Evolutionary conservation across 2,797 vertebrate species (phyloP), one percentile per base, ranked within the genome.

Genomic region (Galaxias olidus): DNA sequence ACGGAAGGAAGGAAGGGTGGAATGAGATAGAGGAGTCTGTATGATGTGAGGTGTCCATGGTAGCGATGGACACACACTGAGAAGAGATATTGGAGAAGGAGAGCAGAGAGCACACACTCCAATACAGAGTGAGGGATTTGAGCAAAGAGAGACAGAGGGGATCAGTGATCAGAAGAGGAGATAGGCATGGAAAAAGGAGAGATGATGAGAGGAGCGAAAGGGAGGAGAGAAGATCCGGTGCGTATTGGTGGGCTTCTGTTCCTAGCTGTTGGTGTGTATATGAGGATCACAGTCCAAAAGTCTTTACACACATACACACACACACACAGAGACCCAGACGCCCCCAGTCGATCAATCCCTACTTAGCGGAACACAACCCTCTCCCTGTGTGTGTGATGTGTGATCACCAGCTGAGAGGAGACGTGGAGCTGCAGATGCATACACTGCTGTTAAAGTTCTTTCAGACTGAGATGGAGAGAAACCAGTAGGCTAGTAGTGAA

Each of bases 21-120:
- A 17, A 4, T 11, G 51, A 59, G 42, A 48, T 1, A 14, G 19
- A 40, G 10, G 59, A 63, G 64, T 72, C 69, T 72, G 68, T 71
- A 74, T 61, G 65, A 74, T 86, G 81, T 81, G 81, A 77, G 73
- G 84, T 88, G 84, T 88, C 86, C 82, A 81, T 87, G 84, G 86
- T 59, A 87, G 86, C 77, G 2, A 71, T 43, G 84, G 82, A 83
- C 86, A 87, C 92, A 87, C 77, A 87, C 90, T 84, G 90, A 81
- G 90, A 74, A 45, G 62, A 83, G 82, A 88, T 87, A 93, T 92
- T 92, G 88, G 78, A 84, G 82, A 62, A 81, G 77, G 79, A 86
- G 72, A 75, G 79, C 41, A 5, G 60, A 60, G 79, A 91, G 89
- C 92, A 92, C 91, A 91, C 76, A 66, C 80, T 80, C 83, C 73